Evolutionary conservation across 2,888 invertebrate genomes (phyloP).

Genomic region (Eupithecia insigniata): DNA sequence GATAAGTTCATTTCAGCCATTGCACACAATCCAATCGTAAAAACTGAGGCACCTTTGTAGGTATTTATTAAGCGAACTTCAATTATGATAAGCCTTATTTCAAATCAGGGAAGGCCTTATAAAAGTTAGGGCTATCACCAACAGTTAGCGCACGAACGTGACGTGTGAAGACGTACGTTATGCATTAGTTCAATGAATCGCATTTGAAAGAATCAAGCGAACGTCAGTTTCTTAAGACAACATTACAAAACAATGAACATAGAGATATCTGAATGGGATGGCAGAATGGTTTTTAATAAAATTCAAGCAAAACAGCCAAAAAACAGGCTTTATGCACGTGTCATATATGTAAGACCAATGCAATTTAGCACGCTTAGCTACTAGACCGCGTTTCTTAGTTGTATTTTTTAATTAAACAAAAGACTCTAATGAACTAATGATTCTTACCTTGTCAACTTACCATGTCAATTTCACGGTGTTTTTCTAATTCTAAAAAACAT

Average conservation of each 20-base stretch:
- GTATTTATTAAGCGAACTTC: slow-evolving; percentile 35
- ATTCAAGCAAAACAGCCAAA: not conserved
- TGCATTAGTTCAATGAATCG: not conserved
- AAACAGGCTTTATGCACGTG: not conserved
- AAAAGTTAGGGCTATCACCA: not conserved
- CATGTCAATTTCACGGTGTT: not conserved
- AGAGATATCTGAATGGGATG: not conserved
- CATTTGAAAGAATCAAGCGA: not conserved
- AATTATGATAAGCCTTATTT: slow-evolving; percentile 44
- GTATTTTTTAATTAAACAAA: not conserved
- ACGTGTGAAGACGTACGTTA: not conserved
- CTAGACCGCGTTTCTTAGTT: not conserved
- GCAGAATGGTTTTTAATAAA: not conserved
- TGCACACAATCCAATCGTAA: slow-evolving; percentile 37
- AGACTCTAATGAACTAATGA: not conserved
- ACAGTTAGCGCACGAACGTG: not conserved
- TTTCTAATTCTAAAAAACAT: not conserved
- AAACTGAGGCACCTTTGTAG: slow-evolving; percentile 27
- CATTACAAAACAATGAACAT: not conserved
- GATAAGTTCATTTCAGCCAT: slow-evolving; percentile 38
- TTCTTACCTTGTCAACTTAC: not conserved
- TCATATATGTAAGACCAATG: not conserved
- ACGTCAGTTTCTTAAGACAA: not conserved
- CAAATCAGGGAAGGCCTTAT: slow-evolving; percentile 4
- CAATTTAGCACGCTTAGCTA: not conserved